These are phyloP conservation scores for Lucilia cuprina DNA, from an alignment of 1,140 invertebrate species.

Conservation along the genomic window DNA sequence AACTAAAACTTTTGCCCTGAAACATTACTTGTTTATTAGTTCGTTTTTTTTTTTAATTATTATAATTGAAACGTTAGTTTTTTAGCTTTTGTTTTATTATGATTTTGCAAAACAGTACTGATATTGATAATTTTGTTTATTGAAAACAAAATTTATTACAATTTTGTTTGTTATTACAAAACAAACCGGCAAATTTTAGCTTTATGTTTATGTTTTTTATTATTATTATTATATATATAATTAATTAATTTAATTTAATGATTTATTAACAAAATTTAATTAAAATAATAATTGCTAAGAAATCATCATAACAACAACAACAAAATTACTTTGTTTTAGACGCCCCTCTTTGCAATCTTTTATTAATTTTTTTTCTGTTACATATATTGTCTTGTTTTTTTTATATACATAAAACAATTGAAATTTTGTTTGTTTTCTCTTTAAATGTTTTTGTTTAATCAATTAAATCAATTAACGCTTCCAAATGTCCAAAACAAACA, in stretches of 20 bases:
- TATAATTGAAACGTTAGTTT: not conserved
- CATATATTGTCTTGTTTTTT: not conserved
- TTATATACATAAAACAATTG: constrained; percentile 16
- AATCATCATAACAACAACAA: not conserved
- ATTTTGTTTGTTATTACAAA: not conserved
- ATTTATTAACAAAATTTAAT: not conserved
- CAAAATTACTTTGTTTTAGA: not conserved
- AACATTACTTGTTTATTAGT: not conserved
- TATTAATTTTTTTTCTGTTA: not conserved
- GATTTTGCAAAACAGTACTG: constrained; percentile 17
- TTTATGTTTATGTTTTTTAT: constrained; percentile 24
- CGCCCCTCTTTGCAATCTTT: not conserved
- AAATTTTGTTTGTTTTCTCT: constrained; percentile 11
- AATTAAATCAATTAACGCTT: constrained; percentile 20
- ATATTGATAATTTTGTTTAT: constrained; percentile 14
- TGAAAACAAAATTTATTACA: not conserved
- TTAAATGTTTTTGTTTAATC: constrained; percentile 22
- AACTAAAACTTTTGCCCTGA: not conserved
- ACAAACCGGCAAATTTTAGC: constrained; percentile 19
- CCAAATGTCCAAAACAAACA: constrained; percentile 34
- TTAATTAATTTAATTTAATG: not conserved
- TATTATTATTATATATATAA: not conserved
- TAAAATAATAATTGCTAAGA: not conserved
- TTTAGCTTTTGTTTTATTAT: not conserved
- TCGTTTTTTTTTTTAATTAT: not conserved